Evolutionary conservation across 1,140 invertebrate genomes (phyloP), one percentile per base, ranked within the genome.

Genomic region (Potamilus streckersoni): DNA sequence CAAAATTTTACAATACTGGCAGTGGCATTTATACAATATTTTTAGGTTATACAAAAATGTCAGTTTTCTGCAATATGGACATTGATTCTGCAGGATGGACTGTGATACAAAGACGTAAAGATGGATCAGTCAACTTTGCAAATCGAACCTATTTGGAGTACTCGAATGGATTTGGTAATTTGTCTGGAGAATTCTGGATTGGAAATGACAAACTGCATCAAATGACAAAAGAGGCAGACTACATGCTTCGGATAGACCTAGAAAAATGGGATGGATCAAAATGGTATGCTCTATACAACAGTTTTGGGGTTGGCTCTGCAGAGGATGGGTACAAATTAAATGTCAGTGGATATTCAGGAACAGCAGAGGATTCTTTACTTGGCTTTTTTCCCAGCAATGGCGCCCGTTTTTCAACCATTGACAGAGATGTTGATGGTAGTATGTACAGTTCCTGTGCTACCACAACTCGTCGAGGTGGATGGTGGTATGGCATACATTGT

Each of bases 401-500:
- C 0, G 93, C 93, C 87, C 92, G 92, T 82, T 95, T 95, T 85
- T 94, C 93, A 58, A 94, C 94, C 0, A 90, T 90, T 64, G 94
- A 95, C 77, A 86, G 90, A 27, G 94, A 95, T 84, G 93, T 94
- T 80, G 94, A 95, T 83, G 92, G 92, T 17, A 93, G 93, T 86
- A 89, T 90, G 60, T 93, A 94, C 60, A 93, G 94, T 69, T 93
- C 92, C 74, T 95, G 95, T 84, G 94, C 94, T 0, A 87, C 92
- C 66, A 49, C 38, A 11, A 85, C 89, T 70, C 91, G 90, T 82
- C 80, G 87, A 17, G 91, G 91, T 17, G 91, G 89, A 8, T 92
- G 91, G 91, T 92, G 91, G 91, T 92, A 91, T 80, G 90, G 89
- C 62, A 95, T 96, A 88, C 38, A 49, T 49, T 98, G 97, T 89